Conservation (phyloP, 2,797 vertebrate species). For the Cynodonichthys magdalenae region DNA sequence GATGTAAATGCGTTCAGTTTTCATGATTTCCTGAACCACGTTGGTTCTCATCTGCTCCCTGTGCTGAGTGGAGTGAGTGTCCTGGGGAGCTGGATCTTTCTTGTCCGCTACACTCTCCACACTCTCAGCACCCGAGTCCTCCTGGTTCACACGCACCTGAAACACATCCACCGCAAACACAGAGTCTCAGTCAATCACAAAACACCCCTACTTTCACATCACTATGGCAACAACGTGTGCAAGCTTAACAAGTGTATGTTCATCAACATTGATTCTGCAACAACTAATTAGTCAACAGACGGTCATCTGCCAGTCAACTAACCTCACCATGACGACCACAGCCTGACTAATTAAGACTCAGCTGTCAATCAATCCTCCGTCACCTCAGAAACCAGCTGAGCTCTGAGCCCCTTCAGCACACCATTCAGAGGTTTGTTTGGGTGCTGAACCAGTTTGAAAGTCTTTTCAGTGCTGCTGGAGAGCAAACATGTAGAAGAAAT, state of each 20-base stretch:
- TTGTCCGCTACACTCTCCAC: constrained; percentile 81
- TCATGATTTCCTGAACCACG: constrained; percentile 97
- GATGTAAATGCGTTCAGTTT: constrained; percentile 95
- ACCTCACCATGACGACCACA: constrained; percentile 45
- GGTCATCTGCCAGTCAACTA: constrained; percentile 65
- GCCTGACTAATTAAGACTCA: constrained; percentile 57
- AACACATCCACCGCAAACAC: constrained; percentile 29
- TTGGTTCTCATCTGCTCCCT: constrained; percentile 97
- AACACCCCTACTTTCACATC: constrained; percentile 16
- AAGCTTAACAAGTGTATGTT: constrained; percentile 40
- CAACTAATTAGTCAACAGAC: constrained; percentile 56
- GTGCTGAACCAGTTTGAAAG: constrained; percentile 49
- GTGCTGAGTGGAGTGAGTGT: constrained; percentile 84
- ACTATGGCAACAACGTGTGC: constrained; percentile 34
- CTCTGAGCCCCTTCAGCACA: constrained; percentile 33
- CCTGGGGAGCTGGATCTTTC: constrained; percentile 78
- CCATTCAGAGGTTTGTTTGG: constrained; percentile 57
- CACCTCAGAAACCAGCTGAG: constrained; percentile 58
- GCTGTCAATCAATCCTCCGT: constrained; percentile 71
- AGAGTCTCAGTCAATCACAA: too few species aligned
- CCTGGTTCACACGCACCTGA: constrained; percentile 97
- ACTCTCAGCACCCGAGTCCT: constrained; percentile 85
- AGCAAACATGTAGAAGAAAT: constrained; percentile 55
- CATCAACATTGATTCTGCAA: constrained; percentile 33
- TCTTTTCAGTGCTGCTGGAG: constrained; percentile 49